Evolutionary conservation across 2,113 vertebrate species (phyloP).

Genomic region (Oostethus manadensis): DNA sequence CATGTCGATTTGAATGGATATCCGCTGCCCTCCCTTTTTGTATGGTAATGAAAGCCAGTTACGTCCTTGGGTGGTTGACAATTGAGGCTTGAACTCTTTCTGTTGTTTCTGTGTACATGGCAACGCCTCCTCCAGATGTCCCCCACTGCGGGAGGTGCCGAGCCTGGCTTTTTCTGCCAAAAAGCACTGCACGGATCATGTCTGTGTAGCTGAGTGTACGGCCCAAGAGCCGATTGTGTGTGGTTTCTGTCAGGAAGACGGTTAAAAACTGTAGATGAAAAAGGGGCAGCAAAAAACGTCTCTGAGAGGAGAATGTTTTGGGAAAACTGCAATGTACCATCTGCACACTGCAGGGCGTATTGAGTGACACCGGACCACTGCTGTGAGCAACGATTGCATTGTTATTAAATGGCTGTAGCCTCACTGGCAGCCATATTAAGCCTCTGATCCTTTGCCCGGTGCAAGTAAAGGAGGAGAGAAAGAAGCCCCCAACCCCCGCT

Average conservation of each 20-base stretch:
- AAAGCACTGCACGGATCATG: slow-evolving; percentile 44
- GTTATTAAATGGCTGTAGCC: slow-evolving; percentile 72
- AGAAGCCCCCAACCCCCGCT: not conserved
- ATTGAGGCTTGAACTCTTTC: slow-evolving; percentile 51
- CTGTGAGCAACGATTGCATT: slow-evolving; percentile 72
- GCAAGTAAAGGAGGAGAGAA: slow-evolving; percentile 41
- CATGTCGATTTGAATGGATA: slow-evolving; percentile 53
- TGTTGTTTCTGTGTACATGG: slow-evolving; percentile 44
- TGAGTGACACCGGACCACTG: slow-evolving; percentile 62
- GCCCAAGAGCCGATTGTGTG: slow-evolving; percentile 23
- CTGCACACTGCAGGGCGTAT: slow-evolving; percentile 68
- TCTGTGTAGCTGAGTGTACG: slow-evolving; percentile 39
- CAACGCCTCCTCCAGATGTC: slow-evolving; percentile 69
- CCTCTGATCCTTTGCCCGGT: slow-evolving; percentile 62
- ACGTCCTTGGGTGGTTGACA: slow-evolving; percentile 58
- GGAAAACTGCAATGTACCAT: slow-evolving; percentile 69
- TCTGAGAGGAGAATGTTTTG: slow-evolving; percentile 56
- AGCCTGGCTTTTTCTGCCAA: slow-evolving; percentile 15
- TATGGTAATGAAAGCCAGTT: slow-evolving; percentile 56
- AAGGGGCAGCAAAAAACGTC: slow-evolving; percentile 34
- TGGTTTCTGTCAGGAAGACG: slow-evolving; percentile 37
- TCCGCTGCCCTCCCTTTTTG: slow-evolving; percentile 24
- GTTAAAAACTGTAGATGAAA: slow-evolving; percentile 43
- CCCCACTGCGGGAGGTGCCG: slow-evolving; percentile 56
- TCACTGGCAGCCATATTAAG: slow-evolving; percentile 70